Percentiles rank a stretch among this genome's conserved stretches.
Evolutionary conservation across 2,888 invertebrate species (phyloP).

Genomic region (Plusia festucae): DNA sequence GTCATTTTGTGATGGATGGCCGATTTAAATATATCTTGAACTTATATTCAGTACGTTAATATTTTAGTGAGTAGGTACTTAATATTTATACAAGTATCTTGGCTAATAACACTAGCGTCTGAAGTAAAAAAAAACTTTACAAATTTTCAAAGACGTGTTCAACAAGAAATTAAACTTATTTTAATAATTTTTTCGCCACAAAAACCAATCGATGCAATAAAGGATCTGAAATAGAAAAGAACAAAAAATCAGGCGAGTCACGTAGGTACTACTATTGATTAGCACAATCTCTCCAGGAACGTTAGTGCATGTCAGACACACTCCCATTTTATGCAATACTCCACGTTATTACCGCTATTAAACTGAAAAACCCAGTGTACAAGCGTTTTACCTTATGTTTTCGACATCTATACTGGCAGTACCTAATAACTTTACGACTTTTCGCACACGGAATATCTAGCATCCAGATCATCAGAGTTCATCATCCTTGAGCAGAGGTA

Average conservation of each 20-base stretch:
- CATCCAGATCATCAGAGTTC: too few species aligned
- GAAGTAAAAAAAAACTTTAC: too few species aligned
- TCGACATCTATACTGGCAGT: slow-evolving; percentile 13
- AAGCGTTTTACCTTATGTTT: slow-evolving; percentile 34
- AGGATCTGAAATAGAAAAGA: not conserved
- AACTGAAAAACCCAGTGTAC: slow-evolving; percentile 34
- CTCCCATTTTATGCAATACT: slow-evolving; percentile 40
- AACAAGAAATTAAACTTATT: not conserved
- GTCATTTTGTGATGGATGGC: too few species aligned
- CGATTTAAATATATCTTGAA: not conserved
- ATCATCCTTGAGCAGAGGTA: too few species aligned
- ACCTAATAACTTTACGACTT: not conserved
- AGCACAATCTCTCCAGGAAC: slow-evolving; percentile 27
- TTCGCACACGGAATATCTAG: not conserved
- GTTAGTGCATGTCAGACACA: slow-evolving; percentile 26
- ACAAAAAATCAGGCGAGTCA: slow-evolving; percentile 11
- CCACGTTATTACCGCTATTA: slow-evolving; percentile 37
- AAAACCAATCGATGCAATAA: not conserved
- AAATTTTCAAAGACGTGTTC: not conserved
- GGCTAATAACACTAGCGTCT: not conserved
- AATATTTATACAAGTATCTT: too few species aligned
- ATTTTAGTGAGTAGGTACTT: not conserved
- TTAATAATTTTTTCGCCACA: not conserved
- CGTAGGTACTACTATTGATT: slow-evolving; percentile 39
- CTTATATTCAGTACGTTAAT: not conserved